Evolutionary conservation across 2,888 invertebrate species (phyloP), one percentile per base, ranked within the genome.

Genomic region (Xanthorhoe designata): DNA sequence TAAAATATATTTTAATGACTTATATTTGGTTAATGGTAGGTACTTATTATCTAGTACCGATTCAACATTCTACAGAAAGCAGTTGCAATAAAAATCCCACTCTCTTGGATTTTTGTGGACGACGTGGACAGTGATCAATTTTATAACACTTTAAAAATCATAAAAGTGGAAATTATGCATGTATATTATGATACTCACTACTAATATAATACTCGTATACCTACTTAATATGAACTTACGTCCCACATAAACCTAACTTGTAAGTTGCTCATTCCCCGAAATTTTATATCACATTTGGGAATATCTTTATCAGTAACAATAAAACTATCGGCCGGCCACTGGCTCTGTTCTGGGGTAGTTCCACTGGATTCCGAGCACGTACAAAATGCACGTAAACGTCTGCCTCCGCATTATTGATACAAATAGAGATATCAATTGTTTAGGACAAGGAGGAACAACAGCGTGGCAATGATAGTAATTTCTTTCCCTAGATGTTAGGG

Each of bases 351-450:
- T 73, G 71, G 71, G 78, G 81, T 74, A 77, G 78, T 75, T 79
- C 73, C 75, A 81, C 83, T 87, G 77, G 79, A 92, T 91, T 91
- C 92, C 60, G 68, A 70, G 79, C 92, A 92, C 92, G 92, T 92
- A 89, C 88, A 70, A 81, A 85, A 85, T 87, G 83, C 89, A 91
- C 89, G 91, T 90, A 90, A 90, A 88, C 86, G 89, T 92, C 91
- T 87, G 88, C 86, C 83, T 84, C 82, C 80, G 87, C 88, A 90
- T 91, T 92, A 93, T 92, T 92, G 92, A 92, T 93, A 93, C 92
- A 93, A 92, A 92, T 91, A 91, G 91, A 91, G 87, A 91, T 92
- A 92, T 90, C 92, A 91, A 92, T 92, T 92, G 92, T 91, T 92
- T 89, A 82, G 88, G 90, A 91, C 91, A 90, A 84, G 87, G 81